A percentile compares a stretch with the other conserved stretches of the same genome.
These are phyloP conservation scores for Pluvialis apricaria DNA, from an alignment of 2,113 vertebrate species.

Conservation along the genomic window DNA sequence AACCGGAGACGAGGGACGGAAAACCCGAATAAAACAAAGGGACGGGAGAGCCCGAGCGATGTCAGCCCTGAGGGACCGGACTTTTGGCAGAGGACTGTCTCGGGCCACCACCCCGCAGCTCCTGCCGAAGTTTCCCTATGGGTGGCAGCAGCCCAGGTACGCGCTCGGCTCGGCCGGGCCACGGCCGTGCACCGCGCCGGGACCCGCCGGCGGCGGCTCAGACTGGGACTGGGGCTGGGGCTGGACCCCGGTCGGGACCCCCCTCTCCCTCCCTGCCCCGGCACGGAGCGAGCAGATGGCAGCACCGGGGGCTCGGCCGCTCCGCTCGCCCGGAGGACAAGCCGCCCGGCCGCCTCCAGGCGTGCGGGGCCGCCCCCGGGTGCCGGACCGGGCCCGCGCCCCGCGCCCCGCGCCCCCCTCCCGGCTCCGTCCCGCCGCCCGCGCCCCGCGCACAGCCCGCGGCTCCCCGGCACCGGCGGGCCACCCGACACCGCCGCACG, in stretches of 20 bases:
- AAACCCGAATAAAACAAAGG: neutral
- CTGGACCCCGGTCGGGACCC: neutral
- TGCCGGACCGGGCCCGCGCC: rapidly evolving
- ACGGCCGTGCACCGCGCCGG: neutral
- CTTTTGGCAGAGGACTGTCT: neutral
- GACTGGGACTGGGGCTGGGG: too few species aligned
- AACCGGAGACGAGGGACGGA: neutral
- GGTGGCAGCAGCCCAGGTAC: neutral
- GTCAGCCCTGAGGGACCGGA: neutral
- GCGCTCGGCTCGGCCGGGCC: neutral
- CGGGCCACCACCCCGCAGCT: neutral
- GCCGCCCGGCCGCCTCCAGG: too few species aligned
- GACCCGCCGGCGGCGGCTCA: neutral
- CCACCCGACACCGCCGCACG: slow-evolving; percentile 60
- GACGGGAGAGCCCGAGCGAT: neutral
- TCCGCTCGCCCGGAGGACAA: neutral
- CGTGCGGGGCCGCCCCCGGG: too few species aligned
- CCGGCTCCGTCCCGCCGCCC: neutral
- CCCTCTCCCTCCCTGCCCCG: neutral
- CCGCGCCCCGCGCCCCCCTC: neutral
- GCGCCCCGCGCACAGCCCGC: neutral
- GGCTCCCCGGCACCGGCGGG: neutral
- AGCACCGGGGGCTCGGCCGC: neutral
- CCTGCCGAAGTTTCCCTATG: neutral
- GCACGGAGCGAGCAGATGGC: neutral